A percentile compares a stretch with the other conserved stretches of the same genome.
These are phyloP conservation scores for Drosophila tsacasi DNA, from an alignment of 1,140 invertebrate genomes.

Conservation along the genomic window DNA sequence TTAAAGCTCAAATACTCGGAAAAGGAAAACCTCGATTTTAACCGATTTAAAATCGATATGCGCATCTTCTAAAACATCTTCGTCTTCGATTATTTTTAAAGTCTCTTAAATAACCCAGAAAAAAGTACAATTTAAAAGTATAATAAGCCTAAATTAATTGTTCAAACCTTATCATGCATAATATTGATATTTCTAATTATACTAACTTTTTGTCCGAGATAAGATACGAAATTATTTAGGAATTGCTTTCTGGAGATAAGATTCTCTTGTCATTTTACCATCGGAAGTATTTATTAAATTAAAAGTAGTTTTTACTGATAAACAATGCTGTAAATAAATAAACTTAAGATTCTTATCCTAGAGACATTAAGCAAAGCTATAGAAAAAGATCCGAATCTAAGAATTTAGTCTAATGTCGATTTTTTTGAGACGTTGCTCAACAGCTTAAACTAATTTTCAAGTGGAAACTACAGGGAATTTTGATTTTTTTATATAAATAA, in stretches of 20 bases:
- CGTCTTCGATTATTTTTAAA: background rate
- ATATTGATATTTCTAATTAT: constrained; percentile 8
- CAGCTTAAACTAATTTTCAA: background rate
- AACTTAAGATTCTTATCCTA: too few relatives aligned
- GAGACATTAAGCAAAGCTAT: background rate
- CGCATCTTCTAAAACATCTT: background rate
- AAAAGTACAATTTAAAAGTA: background rate
- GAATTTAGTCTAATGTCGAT: background rate
- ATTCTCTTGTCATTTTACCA: background rate
- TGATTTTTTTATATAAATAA: background rate
- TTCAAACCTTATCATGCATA: background rate
- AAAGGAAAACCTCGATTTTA: background rate
- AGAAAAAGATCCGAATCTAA: background rate
- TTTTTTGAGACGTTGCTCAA: background rate
- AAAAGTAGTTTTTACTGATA: background rate
- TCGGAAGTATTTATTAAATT: constrained; percentile 10
- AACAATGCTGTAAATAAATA: background rate
- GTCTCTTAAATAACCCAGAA: background rate
- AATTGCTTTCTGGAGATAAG: constrained; percentile 20
- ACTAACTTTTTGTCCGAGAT: constrained; percentile 10
- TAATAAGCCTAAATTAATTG: constrained; percentile 3
- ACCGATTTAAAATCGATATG: background rate
- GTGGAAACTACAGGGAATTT: background rate
- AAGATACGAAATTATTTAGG: constrained; percentile 18
- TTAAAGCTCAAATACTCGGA: background rate